These are phyloP conservation scores for Tenthredo livida DNA, from an alignment of 2,888 invertebrate species.

Conservation along the genomic window DNA sequence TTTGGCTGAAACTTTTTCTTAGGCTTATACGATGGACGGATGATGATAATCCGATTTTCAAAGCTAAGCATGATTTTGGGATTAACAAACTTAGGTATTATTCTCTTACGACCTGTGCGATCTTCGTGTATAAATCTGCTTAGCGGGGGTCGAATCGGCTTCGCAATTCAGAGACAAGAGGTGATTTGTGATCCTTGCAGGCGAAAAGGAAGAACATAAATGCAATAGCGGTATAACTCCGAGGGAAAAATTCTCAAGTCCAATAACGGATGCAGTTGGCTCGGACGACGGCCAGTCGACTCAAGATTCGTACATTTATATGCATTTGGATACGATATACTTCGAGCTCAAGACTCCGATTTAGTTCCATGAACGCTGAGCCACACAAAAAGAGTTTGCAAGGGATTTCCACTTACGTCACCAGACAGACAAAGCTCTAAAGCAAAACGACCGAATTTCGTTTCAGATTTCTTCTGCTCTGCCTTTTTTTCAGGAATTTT, in stretches of 20 bases:
- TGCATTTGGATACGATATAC: slow-evolving; percentile 19
- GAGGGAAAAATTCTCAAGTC: neutral
- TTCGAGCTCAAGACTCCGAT: neutral
- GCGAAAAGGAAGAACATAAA: neutral
- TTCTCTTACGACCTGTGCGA: neutral
- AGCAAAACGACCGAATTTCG: neutral
- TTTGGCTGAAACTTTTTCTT: neutral
- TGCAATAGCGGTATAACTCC: slow-evolving; percentile 5
- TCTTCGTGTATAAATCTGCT: slow-evolving; percentile 8
- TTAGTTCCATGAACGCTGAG: slow-evolving; percentile 26
- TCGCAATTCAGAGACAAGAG: neutral
- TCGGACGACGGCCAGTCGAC: neutral
- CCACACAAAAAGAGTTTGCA: neutral
- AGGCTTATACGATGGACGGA: neutral
- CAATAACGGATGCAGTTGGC: slow-evolving; percentile 26
- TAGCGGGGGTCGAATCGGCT: neutral
- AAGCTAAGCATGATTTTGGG: neutral
- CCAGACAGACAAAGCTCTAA: neutral
- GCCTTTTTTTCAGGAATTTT: neutral
- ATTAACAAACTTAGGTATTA: slow-evolving; percentile 27
- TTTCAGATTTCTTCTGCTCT: neutral
- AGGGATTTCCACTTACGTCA: slow-evolving; percentile 2
- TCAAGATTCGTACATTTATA: slow-evolving; percentile 14
- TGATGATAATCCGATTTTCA: neutral
- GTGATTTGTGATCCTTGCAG: neutral